These are phyloP conservation scores for Himalopsyche anomala DNA, from an alignment of 2,888 invertebrate genomes.

Conservation along the genomic window DNA sequence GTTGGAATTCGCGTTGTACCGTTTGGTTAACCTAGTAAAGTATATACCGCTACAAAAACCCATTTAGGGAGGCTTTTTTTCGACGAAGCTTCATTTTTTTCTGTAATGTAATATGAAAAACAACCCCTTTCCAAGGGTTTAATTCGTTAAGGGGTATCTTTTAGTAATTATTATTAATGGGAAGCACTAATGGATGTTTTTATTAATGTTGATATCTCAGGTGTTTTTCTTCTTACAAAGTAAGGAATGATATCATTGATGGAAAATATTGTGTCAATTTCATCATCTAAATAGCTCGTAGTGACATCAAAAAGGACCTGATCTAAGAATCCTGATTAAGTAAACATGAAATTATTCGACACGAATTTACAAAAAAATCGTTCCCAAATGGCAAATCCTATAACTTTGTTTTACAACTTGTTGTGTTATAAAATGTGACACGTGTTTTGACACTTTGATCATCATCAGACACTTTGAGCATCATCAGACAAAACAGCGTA, in stretches of 20 bases:
- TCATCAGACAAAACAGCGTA: no score
- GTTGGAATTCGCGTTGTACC: background rate
- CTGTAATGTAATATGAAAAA: background rate
- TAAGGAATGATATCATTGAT: background rate
- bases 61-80: slow-evolving; percentile 11
- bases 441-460: no score
- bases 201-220: slow-evolving; percentile 19
- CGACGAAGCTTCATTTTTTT: background rate
- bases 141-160: slow-evolving; percentile 13
- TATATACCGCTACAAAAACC: slow-evolving; percentile 13
- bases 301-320: no score
- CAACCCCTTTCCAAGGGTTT: slow-evolving; percentile 2
- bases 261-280: no score
- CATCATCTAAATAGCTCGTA: no score
- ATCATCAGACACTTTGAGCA: no score
- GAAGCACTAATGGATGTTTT: slow-evolving; percentile 3
- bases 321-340: no score
- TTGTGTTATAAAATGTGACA: no score
- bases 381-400: no score
- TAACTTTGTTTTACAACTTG: no score
- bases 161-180: slow-evolving; percentile 24
- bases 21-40: slow-evolving; percentile 11
- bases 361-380: no score
- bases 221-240: background rate
- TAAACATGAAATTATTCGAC: no score